Percentiles rank a stretch among this genome's conserved stretches.
Evolutionary conservation across 2,113 vertebrate species (phyloP).

Genomic region (Genyomyrus donnyi): DNA sequence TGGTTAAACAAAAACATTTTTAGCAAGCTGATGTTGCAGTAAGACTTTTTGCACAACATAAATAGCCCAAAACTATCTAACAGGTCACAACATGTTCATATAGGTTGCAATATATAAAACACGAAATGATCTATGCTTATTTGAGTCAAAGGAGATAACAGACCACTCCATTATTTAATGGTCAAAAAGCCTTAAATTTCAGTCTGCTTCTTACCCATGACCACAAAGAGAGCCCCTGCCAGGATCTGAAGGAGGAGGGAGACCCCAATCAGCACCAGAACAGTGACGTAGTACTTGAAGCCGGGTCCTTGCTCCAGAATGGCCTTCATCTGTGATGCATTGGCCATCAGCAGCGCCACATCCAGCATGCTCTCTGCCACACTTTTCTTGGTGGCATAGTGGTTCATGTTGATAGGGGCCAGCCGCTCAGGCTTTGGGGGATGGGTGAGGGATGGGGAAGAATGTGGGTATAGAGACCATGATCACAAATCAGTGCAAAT

Average conservation of each 20-base stretch:
- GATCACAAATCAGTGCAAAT: neutral
- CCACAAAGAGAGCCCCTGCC: slow-evolving; percentile 72
- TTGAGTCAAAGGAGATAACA: neutral
- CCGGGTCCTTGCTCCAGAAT: slow-evolving; percentile 75
- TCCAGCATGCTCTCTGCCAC: slow-evolving; percentile 85
- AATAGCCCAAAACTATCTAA: neutral
- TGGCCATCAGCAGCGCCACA: slow-evolving; percentile 79
- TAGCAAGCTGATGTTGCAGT: neutral
- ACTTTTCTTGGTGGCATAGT: slow-evolving; percentile 83
- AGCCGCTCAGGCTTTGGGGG: slow-evolving; percentile 33
- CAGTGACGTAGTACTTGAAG: slow-evolving; percentile 67
- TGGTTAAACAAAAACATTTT: neutral
- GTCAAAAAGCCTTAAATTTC: neutral
- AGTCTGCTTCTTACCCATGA: slow-evolving; percentile 66
- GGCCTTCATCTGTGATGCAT: slow-evolving; percentile 73
- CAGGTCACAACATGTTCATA: neutral
- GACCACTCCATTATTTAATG: neutral
- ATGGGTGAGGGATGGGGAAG: neutral
- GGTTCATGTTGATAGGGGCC: slow-evolving; percentile 74
- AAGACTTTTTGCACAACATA: neutral
- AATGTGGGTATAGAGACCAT: neutral
- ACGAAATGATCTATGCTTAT: neutral
- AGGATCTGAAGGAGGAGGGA: slow-evolving; percentile 76
- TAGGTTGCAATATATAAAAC: neutral
- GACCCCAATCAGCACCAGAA: slow-evolving; percentile 74